These are phyloP conservation scores for Alfaro cultratus DNA, from an alignment of 2,797 vertebrate genomes.

Conservation along the genomic window DNA sequence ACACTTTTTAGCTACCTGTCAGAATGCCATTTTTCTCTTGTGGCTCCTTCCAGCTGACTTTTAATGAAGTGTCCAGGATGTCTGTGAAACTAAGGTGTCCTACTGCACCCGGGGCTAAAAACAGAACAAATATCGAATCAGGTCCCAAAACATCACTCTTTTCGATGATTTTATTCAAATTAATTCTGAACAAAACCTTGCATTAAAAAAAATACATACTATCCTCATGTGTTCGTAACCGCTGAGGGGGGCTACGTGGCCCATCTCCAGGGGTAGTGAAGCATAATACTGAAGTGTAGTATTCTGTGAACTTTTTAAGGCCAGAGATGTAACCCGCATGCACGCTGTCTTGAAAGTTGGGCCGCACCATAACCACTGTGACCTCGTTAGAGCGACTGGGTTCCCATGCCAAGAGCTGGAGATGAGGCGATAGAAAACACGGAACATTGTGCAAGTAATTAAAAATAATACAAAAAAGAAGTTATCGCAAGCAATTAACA, in stretches of 20 bases:
- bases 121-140: conserved; percentile 3
- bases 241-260: conserved; percentile 89
- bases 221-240: conserved; percentile 93
- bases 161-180: conserved; percentile 10
- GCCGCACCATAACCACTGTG: conserved; percentile 88
- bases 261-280: conserved; percentile 97
- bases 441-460: neutral
- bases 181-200: conserved; percentile 2
- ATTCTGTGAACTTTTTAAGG: conserved; percentile 92
- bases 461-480: neutral
- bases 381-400: conserved; percentile 85
- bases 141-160: conserved; percentile 4
- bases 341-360: conserved; percentile 96
- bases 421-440: neutral
- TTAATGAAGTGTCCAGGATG: conserved; percentile 96
- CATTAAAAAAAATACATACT: conserved; percentile 84
- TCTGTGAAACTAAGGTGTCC: conserved; percentile 97
- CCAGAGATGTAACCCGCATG: conserved; percentile 90
- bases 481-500: conserved; percentile 1
- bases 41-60: conserved; percentile 98
- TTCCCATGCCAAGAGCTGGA: conserved; percentile 95
- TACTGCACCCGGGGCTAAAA: conserved; percentile 91
- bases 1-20: conserved; percentile 81
- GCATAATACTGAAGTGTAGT: conserved; percentile 91
- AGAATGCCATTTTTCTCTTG: conserved; percentile 95